Conservation (phyloP, 2,797 vertebrate species). For the Limosa lapponica region DNA sequence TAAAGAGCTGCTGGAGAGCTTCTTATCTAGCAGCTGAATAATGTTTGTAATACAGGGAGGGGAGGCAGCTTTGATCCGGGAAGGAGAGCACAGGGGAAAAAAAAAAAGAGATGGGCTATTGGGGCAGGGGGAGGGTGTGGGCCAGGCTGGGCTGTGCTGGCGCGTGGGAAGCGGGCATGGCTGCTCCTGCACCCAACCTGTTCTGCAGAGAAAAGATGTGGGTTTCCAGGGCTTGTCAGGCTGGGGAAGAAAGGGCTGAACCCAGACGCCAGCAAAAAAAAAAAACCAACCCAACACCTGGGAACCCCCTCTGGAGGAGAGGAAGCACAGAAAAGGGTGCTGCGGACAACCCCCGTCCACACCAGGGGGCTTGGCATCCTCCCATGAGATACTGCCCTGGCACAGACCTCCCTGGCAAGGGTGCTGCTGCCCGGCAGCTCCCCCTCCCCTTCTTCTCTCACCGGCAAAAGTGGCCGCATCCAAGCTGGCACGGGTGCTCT, state of each 20-base stretch:
- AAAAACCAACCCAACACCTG: neutral
- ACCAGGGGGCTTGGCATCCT: neutral
- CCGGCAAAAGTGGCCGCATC: neutral
- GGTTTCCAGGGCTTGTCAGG: neutral
- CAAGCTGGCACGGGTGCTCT: neutral
- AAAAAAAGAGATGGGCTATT: neutral
- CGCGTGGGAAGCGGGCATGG: neutral
- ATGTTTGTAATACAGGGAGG: slow-evolving; percentile 45
- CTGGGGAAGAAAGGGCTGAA: neutral
- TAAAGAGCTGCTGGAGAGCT: slow-evolving; percentile 62
- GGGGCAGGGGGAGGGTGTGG: slow-evolving; percentile 12
- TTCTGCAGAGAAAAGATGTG: slow-evolving; percentile 3
- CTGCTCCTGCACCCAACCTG: slow-evolving; percentile 31
- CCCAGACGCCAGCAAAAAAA: neutral
- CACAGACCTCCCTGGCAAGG: neutral
- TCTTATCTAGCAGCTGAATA: slow-evolving; percentile 66
- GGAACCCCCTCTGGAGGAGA: neutral
- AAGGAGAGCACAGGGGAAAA: neutral
- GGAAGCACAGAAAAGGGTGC: neutral
- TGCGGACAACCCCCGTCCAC: rapidly evolving
- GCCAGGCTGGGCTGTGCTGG: neutral
- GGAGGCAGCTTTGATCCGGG: slow-evolving; percentile 23
- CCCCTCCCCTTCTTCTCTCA: neutral
- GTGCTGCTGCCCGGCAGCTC: neutral
- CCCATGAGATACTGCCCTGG: neutral